Conservation (phyloP, 2,113 vertebrate species). For the Heterotis niloticus region DNA sequence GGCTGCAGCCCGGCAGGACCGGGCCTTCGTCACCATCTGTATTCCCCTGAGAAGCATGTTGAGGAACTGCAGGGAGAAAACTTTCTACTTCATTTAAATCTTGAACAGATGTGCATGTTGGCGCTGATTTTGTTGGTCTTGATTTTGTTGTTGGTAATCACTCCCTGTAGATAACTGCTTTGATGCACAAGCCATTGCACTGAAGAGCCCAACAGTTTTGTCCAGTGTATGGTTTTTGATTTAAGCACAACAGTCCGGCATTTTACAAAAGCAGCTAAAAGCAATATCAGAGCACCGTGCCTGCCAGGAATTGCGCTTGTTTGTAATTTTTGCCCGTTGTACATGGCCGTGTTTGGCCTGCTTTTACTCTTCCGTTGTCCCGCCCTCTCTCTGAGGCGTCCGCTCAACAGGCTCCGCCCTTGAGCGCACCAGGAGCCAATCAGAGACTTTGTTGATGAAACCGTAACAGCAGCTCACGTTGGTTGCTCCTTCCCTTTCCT, state of each 20-base stretch:
- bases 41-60: not conserved
- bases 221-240: not conserved
- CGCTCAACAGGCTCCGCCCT: conserved; percentile 1
- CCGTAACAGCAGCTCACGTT: too few relatives aligned
- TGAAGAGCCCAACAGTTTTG: not conserved
- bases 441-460: too few relatives aligned
- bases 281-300: not conserved
- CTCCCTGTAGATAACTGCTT: not conserved
- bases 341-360: conserved; percentile 33
- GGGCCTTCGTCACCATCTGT: not conserved
- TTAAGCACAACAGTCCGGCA: not conserved
- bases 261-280: not conserved
- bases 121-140: not conserved
- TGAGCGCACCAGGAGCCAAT: too few relatives aligned
- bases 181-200: not conserved
- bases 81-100: conserved; percentile 2
- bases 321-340: conserved; percentile 26
- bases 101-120: conserved; percentile 1
- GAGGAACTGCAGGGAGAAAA: not conserved
- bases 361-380: conserved; percentile 6
- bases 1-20: not conserved
- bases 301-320: not conserved
- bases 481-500: too few relatives aligned
- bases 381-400: not conserved
- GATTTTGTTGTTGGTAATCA: not conserved